Evolutionary conservation across 1,140 invertebrate species (phyloP), one percentile per base, ranked within the genome.

Genomic region (Procambarus virginalis): DNA sequence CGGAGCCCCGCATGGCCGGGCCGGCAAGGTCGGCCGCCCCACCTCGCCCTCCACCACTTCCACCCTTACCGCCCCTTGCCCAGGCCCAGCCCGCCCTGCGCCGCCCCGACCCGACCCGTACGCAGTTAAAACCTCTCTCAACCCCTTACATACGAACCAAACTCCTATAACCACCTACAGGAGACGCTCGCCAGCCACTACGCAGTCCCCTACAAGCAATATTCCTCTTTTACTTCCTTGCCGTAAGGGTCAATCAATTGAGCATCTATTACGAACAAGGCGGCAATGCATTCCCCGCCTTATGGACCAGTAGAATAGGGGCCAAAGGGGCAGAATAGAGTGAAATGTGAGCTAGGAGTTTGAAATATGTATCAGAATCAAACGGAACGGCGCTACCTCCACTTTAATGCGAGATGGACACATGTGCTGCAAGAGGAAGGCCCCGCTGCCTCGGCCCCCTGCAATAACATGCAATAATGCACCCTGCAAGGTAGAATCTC

Each of bases 361-460:
- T 78, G 77, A 78, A 78, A 78, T 78, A 78, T 78, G 77, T 46
- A 78, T 48, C 77, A 78, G 77, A 78, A 78, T 78, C 77, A 78
- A 78, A 78, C 77, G 51, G 77, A 78, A 78, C 77, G 77, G 48
- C 49, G 77, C 77, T 46, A 48, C 45, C 45, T 46, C 20, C 77
- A 78, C 77, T 78, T 78, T 78, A 78, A 78, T 78, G 20, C 20
- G 64, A 68, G 64, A 68, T 12, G 64, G 20, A 68, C 12, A 68
- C 64, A 68, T 68, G 4, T 68, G 64, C 20, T 68, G 64, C 64
- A 10, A 68, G 64, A 68, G 10, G 64, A 17, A 58, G 8, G 55
- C 14, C 14, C 8, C n/a, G n/a, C n/a, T n/a, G n/a, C n/a, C n/a
- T n/a, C n/a, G n/a, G n/a, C n/a, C 34, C 34, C 34, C 34, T 34